Percentiles rank a stretch among this genome's conserved stretches.
These are phyloP conservation scores for Syngnathoides biaculeatus DNA, from an alignment of 2,113 vertebrate species.

Conservation along the genomic window DNA sequence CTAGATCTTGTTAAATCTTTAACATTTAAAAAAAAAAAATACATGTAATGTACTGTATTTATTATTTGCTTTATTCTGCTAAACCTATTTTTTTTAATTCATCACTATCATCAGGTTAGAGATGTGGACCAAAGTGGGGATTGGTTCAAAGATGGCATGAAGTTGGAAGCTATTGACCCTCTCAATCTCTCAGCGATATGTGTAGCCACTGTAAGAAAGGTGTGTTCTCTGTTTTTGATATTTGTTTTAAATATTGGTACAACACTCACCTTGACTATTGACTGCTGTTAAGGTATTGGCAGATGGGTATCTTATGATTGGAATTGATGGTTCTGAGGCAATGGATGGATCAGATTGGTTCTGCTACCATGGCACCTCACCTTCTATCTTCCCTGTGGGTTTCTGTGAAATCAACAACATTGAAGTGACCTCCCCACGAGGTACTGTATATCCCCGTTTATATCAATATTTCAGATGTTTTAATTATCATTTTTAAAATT, in stretches of 20 bases:
- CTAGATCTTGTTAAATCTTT: too few relatives aligned
- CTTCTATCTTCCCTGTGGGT: constrained; percentile 97
- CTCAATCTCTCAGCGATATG: constrained; percentile 98
- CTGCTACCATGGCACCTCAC: constrained; percentile 95
- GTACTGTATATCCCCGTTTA: constrained; percentile 74
- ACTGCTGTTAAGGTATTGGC: constrained; percentile 83
- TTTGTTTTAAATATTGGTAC: neutral
- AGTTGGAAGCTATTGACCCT: constrained; percentile 96
- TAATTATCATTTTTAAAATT: neutral
- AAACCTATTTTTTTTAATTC: neutral
- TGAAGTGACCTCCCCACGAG: constrained; percentile 96
- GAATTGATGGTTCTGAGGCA: constrained; percentile 97
- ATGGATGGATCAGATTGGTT: constrained; percentile 99
- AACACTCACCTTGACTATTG: constrained; percentile 21
- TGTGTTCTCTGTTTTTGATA: neutral
- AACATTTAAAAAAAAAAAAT: too few relatives aligned
- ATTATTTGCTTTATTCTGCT: too few relatives aligned
- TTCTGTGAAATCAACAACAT: constrained; percentile 99
- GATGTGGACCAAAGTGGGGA: constrained; percentile 92
- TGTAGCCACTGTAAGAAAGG: constrained; percentile 97
- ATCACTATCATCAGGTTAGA: constrained; percentile 82
- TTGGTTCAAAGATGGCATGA: constrained; percentile 98
- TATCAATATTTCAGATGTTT: neutral
- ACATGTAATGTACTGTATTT: too few relatives aligned
- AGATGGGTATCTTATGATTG: constrained; percentile 98